phyloP scores from a whole-genome alignment of 2,113 vertebrate species.

The Phyllostomus hastatus region DNA sequence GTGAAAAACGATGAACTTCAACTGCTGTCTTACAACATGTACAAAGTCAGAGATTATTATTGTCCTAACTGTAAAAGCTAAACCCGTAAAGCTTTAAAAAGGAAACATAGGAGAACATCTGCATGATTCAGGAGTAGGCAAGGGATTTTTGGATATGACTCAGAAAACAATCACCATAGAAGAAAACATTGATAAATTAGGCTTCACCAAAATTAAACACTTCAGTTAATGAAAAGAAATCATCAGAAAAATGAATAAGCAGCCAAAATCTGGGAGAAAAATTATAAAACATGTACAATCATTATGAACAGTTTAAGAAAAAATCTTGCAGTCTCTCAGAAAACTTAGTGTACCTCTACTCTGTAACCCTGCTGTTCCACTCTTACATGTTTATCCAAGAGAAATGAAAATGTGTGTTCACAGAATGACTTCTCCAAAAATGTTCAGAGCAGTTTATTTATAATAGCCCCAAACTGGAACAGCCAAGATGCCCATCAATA shows the following conservation, averaged over 20 bases:
- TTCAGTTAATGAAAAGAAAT: conserved; percentile 11
- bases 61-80: background rate
- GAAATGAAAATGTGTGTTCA: background rate
- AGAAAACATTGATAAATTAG: conserved; percentile 35
- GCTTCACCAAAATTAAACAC: conserved; percentile 39
- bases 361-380: background rate
- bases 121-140: conserved; percentile 16
- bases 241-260: conserved; percentile 5
- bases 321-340: background rate
- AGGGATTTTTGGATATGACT: conserved; percentile 19
- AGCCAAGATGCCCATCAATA: background rate
- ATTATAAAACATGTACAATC: background rate
- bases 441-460: background rate
- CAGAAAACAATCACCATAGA: conserved; percentile 29
- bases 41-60: background rate
- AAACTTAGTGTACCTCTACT: background rate
- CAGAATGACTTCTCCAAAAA: background rate
- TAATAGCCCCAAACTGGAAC: background rate
- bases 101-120: background rate
- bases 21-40: background rate
- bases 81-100: background rate
- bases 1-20: background rate
- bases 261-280: background rate
- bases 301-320: background rate
- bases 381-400: background rate